Evolutionary conservation across 2,888 invertebrate genomes (phyloP).

Genomic region (Colostygia pectinataria): DNA sequence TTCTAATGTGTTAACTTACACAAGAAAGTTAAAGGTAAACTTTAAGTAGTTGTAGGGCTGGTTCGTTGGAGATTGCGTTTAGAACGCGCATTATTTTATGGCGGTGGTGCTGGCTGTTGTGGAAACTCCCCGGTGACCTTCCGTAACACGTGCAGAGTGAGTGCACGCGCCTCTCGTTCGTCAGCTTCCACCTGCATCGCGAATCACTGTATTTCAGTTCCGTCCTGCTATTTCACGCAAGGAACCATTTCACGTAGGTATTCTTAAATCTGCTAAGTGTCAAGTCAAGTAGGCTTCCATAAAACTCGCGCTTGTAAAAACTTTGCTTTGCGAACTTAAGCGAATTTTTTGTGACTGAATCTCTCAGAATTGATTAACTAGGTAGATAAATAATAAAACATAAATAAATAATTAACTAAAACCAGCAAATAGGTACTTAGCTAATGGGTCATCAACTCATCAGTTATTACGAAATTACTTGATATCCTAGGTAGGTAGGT

Average conservation of each 20-base stretch:
- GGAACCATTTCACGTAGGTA: too few relatives aligned
- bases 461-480: too few relatives aligned
- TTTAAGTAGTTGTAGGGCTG: slow-evolving; percentile 14
- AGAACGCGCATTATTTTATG: slow-evolving; percentile 36
- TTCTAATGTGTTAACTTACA: slow-evolving; percentile 4
- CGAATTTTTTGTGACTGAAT: slow-evolving; percentile 43
- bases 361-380: too few relatives aligned
- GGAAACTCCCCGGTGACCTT: slow-evolving; percentile 57
- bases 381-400: too few relatives aligned
- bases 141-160: slow-evolving; percentile 50
- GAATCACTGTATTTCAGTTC: slow-evolving; percentile 52
- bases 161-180: slow-evolving; percentile 47
- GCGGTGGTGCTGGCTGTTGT: slow-evolving; percentile 38
- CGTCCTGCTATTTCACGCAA: slow-evolving; percentile 42
- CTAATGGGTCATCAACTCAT: too few relatives aligned
- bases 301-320: too few relatives aligned
- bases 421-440: too few relatives aligned
- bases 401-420: not conserved
- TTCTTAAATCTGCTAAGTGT: too few relatives aligned
- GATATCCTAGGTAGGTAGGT: too few relatives aligned
- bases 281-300: too few relatives aligned
- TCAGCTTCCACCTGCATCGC: slow-evolving; percentile 49
- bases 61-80: slow-evolving; percentile 33
- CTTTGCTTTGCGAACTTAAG: slow-evolving; percentile 51
- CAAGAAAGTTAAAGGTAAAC: slow-evolving; percentile 7